phyloP scores from a whole-genome alignment of 2,797 vertebrate species.

The Sebastes itinus region DNA sequence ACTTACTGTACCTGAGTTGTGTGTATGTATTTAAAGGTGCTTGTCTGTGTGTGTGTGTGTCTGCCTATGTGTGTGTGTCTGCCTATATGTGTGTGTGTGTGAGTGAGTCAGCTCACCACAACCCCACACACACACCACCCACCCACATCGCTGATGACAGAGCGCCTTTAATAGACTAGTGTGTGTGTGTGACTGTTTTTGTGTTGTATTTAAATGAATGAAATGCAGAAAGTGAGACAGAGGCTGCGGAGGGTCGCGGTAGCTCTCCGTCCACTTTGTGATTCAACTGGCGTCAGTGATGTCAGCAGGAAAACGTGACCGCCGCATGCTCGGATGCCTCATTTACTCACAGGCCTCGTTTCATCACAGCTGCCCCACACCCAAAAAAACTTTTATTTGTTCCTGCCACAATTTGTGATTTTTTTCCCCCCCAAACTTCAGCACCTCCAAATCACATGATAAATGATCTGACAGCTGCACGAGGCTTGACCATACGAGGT shows the following conservation, averaged over 20 bases:
- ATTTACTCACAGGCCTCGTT: slow-evolving; percentile 11
- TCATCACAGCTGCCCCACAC: slow-evolving; percentile 4
- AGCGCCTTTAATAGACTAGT: slow-evolving; percentile 30
- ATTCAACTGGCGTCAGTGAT: slow-evolving; percentile 19
- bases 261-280: slow-evolving; percentile 4
- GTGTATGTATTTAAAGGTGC: not conserved
- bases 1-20: not conserved
- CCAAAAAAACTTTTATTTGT: not conserved
- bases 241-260: slow-evolving; percentile 13
- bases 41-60: not conserved
- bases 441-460: not conserved
- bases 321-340: not conserved
- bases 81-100: slow-evolving; percentile 8
- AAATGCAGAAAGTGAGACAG: not conserved
- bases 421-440: not conserved
- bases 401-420: not conserved
- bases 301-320: slow-evolving; percentile 41
- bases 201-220: slow-evolving; percentile 21
- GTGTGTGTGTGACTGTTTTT: not conserved
- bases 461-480: slow-evolving; percentile 29
- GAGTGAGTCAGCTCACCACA: slow-evolving; percentile 50
- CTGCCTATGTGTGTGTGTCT: too few species aligned
- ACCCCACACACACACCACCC: slow-evolving; percentile 26
- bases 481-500: slow-evolving; percentile 10
- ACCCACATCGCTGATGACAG: slow-evolving; percentile 49